Evolutionary conservation across 92 coral and sea anemone genomes (phyloP), one percentile per base, ranked within the genome.

Genomic region (Heteractis magnifica): DNA sequence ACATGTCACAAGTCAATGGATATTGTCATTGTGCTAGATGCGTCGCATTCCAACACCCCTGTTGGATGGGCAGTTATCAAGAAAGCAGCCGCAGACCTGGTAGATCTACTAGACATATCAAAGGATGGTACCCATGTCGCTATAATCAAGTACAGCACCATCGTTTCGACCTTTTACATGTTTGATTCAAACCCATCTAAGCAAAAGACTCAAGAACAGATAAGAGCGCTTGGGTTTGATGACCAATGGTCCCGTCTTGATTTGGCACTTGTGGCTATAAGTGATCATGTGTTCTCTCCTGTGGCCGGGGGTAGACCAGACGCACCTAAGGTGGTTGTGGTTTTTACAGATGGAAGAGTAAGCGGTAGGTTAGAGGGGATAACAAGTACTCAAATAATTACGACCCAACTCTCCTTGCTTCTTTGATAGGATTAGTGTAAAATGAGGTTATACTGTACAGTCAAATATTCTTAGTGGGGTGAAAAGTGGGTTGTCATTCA

Each of bases 221-320:
- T 90, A 11, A 55, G 26, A 0, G 64, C 60, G 49, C 51, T 90
- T 55, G 64, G 62, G 53, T 87, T 78, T 64, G 90, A 80, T 53
- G 56, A 80, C 34, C 88, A 84, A 20, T 90, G 85, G 88, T 83
- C 93, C 26, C 93, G 90, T 48, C 78, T 86, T 20, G 93, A 90
- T 77, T 73, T 87, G 10, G 93, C 88, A 52, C 51, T 90, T 59
- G 65, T 75, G 55, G 86, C 79, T 5, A 88, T 78, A 23, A 87
- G 52, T 51, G 79, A 83, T 20, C 90, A 79, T 52, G 86, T 90
- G 80, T 90, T 87, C 49, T 78, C 55, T 1, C 59, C 79, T 44
- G 52, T 81, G 53, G 79, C 86, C 12, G 93, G 93, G 1, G 88
- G 78, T 16, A 87, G 93, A 48, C 56, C 68, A 16, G 19, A 76